Evolutionary conservation across 2,888 invertebrate genomes (phyloP), one percentile per base, ranked within the genome.

Genomic region (Ormyrus pomaceus): DNA sequence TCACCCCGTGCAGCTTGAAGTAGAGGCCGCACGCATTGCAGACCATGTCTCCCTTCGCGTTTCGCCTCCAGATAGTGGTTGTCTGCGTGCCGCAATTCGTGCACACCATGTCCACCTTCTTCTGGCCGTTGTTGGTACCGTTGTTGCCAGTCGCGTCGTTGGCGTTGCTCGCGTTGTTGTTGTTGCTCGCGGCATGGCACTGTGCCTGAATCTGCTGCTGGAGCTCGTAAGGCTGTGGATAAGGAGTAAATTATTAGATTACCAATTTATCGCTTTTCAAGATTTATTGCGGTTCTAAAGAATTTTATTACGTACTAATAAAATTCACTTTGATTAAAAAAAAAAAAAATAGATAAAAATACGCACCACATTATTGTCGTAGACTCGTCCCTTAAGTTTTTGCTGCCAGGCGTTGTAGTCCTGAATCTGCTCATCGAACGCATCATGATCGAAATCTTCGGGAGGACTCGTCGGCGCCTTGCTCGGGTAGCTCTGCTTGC

Each of bases 1-100:
- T 96, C 74, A 98, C 95, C 83, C 97, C 97, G 91, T 99, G 99
- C 85, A 99, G 93, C 92, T 99, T 99, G 92, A 95, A 99, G 92
- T 99, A 99, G 56, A 99, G 94, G 0, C 99, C 99, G 91, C 99
- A 99, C 59, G 99, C 99, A 92, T 99, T 99, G 92, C 99, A 99
- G 80, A 99, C 99, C 93, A 99, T 98, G 92, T 99, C 98, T 2
- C 99, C 99, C 87, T 96, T 95, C 87, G 97, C 94, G 92, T 99
- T 99, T 86, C 99, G 93, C 87, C 99, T 93, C 99, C 99, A 99
- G 83, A 99, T 96, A 0, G 99, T 99, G 79, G 99, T 99, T 58
- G 97, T 98, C 90, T 96, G 95, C n/a, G 99, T 99, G 84, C 97
- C 96, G 91, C 99, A 99, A 93, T 99, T 99, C 85, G 97, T 96